Percentiles rank a stretch among this genome's conserved stretches.
Conservation (phyloP, 1,140 invertebrate species). For the Drosophila parvula region DNA sequence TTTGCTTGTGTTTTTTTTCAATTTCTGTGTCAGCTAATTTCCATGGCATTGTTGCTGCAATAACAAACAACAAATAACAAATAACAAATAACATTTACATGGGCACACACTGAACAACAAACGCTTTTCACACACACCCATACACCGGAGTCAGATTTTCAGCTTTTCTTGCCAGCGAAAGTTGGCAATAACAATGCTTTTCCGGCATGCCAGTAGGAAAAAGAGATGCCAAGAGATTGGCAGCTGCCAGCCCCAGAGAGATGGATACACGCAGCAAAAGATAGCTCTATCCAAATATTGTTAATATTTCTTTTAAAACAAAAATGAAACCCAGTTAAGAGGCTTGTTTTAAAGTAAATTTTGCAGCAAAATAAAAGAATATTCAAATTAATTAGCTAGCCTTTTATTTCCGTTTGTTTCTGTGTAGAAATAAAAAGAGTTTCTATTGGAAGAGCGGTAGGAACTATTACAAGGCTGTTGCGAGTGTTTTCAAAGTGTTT, state of each 20-base stretch:
- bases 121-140: constrained; percentile 51
- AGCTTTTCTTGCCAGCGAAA: constrained; percentile 58
- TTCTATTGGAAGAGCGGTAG: constrained; percentile 22
- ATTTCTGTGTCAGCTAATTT: constrained; percentile 62
- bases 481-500: constrained; percentile 28
- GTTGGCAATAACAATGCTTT: constrained; percentile 64
- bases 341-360: not conserved
- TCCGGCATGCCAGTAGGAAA: constrained; percentile 45
- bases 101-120: constrained; percentile 26
- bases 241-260: constrained; percentile 23
- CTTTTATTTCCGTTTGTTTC: not conserved
- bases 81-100: constrained; percentile 47
- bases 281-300: not conserved
- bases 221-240: constrained; percentile 42
- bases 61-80: constrained; percentile 35
- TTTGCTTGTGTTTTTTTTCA: constrained; percentile 1
- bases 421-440: constrained; percentile 34
- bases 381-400: not conserved
- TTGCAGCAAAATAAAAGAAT: not conserved
- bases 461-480: constrained; percentile 56
- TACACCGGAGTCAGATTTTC: constrained; percentile 9
- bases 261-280: constrained; percentile 10
- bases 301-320: not conserved
- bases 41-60: constrained; percentile 43
- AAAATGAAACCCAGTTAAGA: not conserved